Percentiles rank a stretch among this genome's conserved stretches.
Conservation (phyloP, 2,113 vertebrate species). For the Anolis sagrei region DNA sequence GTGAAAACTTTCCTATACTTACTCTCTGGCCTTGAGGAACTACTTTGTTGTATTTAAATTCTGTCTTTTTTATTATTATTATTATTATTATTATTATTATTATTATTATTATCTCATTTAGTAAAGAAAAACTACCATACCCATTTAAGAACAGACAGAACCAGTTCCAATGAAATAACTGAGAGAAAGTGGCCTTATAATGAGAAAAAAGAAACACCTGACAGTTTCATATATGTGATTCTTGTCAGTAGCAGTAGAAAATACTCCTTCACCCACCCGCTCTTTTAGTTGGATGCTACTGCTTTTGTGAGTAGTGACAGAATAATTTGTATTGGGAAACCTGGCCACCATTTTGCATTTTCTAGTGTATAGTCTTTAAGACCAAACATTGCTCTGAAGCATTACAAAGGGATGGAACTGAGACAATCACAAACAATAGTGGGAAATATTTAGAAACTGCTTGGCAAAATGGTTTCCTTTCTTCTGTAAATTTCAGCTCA, state of each 20-base stretch:
- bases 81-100: too few species aligned
- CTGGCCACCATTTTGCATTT: not conserved
- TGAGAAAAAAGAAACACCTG: too few species aligned
- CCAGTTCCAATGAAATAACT: not conserved
- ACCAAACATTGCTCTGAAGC: not conserved
- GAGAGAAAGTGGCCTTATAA: not conserved
- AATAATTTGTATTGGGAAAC: not conserved
- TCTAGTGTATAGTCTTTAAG: too few species aligned
- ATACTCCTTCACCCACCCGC: not conserved
- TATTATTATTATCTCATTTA: too few species aligned
- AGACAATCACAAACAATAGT: not conserved
- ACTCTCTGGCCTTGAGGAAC: too few species aligned
- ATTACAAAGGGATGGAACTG: not conserved
- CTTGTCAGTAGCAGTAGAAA: not conserved
- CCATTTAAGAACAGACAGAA: not conserved
- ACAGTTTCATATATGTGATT: not conserved
- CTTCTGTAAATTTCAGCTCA: not conserved
- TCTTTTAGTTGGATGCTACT: not conserved
- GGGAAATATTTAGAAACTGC: too few species aligned
- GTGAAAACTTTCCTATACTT: too few species aligned
- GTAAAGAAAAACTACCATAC: not conserved
- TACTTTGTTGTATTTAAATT: too few species aligned
- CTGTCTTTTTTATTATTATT: too few species aligned
- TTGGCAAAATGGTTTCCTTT: not conserved
- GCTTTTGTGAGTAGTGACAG: not conserved